Conservation (phyloP, 2,888 invertebrate species). For the Fragum fragum region DNA sequence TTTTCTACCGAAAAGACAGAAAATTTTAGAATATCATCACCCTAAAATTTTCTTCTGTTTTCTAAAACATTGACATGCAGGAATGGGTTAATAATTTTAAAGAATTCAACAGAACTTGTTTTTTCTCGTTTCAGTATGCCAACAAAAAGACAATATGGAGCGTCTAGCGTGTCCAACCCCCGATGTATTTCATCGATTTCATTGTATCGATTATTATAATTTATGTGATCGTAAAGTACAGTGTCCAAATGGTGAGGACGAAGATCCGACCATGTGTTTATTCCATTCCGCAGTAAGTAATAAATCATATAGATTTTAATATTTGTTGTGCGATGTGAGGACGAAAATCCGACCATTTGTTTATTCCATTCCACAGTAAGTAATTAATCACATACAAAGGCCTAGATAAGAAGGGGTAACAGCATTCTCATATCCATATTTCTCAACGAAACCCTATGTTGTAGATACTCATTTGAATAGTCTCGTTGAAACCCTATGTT, state of each 20-base stretch:
- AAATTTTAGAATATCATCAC: no score
- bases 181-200: constrained; percentile 55
- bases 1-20: no score
- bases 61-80: no score
- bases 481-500: no score
- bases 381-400: no score
- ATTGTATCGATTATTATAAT: constrained; percentile 64
- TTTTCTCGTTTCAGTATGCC: constrained; percentile 58
- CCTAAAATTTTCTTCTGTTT: no score
- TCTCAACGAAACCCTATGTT: no score
- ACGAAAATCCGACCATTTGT: constrained; percentile 71
- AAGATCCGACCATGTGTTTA: constrained; percentile 72
- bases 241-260: constrained; percentile 74
- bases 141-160: constrained; percentile 45
- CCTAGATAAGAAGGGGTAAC: no score
- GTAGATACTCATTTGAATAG: no score
- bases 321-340: constrained; percentile 71
- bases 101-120: not conserved
- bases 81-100: no score
- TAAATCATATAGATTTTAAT: not conserved
- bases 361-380: constrained; percentile 72
- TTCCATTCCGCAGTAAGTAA: constrained; percentile 69
- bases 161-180: constrained; percentile 62
- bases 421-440: no score
- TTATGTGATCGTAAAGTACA: constrained; percentile 69